Percentiles rank a stretch among this genome's conserved stretches.
These are phyloP conservation scores for Archocentrus centrarchus DNA, from an alignment of 2,113 vertebrate species.

Conservation along the genomic window DNA sequence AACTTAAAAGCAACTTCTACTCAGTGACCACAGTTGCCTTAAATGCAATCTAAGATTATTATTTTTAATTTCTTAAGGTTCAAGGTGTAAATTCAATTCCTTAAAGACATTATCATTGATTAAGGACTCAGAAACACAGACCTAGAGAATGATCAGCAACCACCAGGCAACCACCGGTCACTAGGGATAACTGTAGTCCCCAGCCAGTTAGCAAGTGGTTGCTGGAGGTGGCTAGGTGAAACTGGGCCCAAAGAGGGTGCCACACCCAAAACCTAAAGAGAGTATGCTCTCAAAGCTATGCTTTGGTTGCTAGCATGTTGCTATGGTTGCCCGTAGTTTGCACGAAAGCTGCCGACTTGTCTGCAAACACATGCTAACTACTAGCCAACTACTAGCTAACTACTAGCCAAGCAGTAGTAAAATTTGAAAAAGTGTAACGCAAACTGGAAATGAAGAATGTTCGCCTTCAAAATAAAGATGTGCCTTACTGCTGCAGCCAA, in stretches of 20 bases:
- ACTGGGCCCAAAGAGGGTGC: background rate
- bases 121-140: background rate
- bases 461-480: background rate
- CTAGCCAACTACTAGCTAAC: too few relatives aligned
- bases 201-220: background rate
- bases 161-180: too few relatives aligned
- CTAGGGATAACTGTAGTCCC: background rate
- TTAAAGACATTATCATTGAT: background rate
- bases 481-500: background rate
- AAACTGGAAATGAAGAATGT: background rate
- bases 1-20: background rate
- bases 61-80: background rate
- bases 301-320: too few relatives aligned
- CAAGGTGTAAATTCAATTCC: background rate
- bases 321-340: too few relatives aligned
- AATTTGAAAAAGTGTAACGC: background rate
- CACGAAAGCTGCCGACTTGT: too few relatives aligned
- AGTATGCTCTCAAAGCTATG: too few relatives aligned
- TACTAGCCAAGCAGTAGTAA: background rate
- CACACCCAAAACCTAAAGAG: background rate
- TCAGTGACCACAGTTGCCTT: background rate
- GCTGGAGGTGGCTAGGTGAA: background rate
- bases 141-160: background rate
- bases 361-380: background rate
- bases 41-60: background rate